Evolutionary conservation across 2,888 invertebrate genomes (phyloP), one percentile per base, ranked within the genome.

Genomic region (Gisinianus flammeolus): DNA sequence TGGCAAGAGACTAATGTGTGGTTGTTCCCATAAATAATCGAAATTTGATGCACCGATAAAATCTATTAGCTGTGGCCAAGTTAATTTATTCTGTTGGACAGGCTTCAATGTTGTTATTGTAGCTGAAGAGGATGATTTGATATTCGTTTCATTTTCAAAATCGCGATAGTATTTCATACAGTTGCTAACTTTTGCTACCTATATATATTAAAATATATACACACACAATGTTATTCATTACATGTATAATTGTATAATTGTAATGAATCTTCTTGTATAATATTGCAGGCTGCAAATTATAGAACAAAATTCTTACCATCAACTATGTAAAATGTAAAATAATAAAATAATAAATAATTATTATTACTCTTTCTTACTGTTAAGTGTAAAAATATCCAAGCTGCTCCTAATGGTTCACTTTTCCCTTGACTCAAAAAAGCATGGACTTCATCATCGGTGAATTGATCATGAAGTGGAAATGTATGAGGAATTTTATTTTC

Each of bases 401-500:
- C 85, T 19, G 86, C 79, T 19, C 88, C 88, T 71, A 89, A 85
- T 77, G 87, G 86, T 66, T 88, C 88, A 33, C 30, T 66, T 67
- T 81, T 83, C 12, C 86, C 85, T 75, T 87, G 86, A 58, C 87
- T 87, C 31, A 90, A 88, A 86, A 89, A 89, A 77, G 89, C 87
- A 81, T 89, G 89, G 44, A 89, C 88, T 86, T 89, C 89, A 81
- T 89, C 88, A 35, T 86, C 85, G 58, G 86, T 87, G 22, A 89
- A 85, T 76, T 86, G 86, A 31, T 89, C 88, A 81, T 89, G 89
- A 6, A 35, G 44, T 33, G 79, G 81, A 76, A 84, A 84, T n/a
- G 76, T 77, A 31, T 79, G 62, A 33, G 84, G 83, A 44, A 83
- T 75, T 68, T 74, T 80, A 44, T 79, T 81, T 64, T 78, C 80